Base-by-base conservation (phyloP, 35 echinoderm and acorn worm species). In the Lytechinus pictus region DNA sequence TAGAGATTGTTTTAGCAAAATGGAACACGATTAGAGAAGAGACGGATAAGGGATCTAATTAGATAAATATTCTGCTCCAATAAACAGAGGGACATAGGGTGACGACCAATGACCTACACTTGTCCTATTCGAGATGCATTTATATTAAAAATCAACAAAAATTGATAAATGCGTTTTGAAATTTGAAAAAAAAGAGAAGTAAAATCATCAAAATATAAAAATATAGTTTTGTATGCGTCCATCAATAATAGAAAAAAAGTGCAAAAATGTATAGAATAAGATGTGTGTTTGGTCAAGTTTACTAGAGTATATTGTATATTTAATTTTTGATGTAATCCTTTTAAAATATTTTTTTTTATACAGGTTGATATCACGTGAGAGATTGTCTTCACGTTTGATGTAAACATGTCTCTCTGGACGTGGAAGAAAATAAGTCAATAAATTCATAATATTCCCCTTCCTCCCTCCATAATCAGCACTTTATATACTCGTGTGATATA, bases 1-100 rank as follows among this genome's bases (percentile, higher is more conserved):
- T 79, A 79, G n/a, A 79, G n/a, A 79, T 79, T 79, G 66, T 79
- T 79, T 79, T 79, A 79, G 66, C 66, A 79, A n/a, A 79, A 79
- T 24, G 66, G 66, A 79, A 79, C 66, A 79, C 66, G 66, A 79
- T 79, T 79, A 24, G 66, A 79, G 12, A 79, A 24, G 66, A 79
- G 12, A 79, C 19, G n/a, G 66, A 79, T 79, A 79, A 79, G 66
- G 66, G 66, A 79, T 79, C n/a, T 79, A 79, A 24, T 79, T 16
- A 24, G 66, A 79, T 79, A 5, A 79, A 79, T 79, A 79, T 79
- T 24, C 66, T 79, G 66, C 66, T 79, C 66, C 66, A 79, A n/a
- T n/a, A 58, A 9, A 58, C 56, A 9, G 13, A 2, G 56, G 56
- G 13, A 58, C 13, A 58, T 6, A 5, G 66, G 66, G 66, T 79